A percentile compares a stretch with the other conserved stretches of the same genome.
phyloP scores from a whole-genome alignment of 2,888 invertebrate species.

The Andrena hattorfiana region DNA sequence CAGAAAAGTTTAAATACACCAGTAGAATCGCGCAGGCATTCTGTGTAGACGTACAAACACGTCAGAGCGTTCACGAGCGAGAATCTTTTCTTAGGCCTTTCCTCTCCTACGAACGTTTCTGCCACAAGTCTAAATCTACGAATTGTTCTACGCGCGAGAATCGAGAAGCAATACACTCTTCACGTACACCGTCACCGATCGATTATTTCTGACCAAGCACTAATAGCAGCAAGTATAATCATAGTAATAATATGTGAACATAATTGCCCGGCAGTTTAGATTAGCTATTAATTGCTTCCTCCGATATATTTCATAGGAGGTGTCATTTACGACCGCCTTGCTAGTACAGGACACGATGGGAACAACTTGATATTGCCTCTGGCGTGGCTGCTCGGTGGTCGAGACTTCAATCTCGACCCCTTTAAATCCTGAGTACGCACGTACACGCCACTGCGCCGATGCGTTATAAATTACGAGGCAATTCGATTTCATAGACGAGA shows the following conservation, averaged over 20 bases:
- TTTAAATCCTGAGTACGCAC: slow-evolving; percentile 21
- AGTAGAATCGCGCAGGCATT: not conserved
- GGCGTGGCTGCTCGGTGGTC: slow-evolving; percentile 41
- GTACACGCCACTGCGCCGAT: not conserved
- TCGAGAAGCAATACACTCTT: slow-evolving; percentile 4
- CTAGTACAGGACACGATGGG: slow-evolving; percentile 40
- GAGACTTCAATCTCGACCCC: slow-evolving; percentile 35
- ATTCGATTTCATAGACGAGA: slow-evolving; percentile 27
- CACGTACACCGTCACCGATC: slow-evolving; percentile 30
- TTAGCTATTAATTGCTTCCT: slow-evolving; percentile 76
- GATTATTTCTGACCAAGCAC: slow-evolving; percentile 51
- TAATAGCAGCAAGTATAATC: slow-evolving; percentile 41
- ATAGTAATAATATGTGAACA: slow-evolving; percentile 62
- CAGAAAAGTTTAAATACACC: slow-evolving; percentile 4
- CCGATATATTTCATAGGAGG: slow-evolving; percentile 70
- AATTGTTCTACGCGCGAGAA: not conserved
- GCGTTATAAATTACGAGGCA: slow-evolving; percentile 21
- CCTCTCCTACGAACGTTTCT: not conserved
- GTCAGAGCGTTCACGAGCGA: not conserved
- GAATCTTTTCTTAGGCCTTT: not conserved
- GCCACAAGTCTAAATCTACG: not conserved
- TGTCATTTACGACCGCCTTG: slow-evolving; percentile 73
- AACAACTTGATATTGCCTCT: slow-evolving; percentile 68
- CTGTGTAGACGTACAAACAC: not conserved
- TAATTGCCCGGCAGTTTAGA: slow-evolving; percentile 66